Percentiles rank a stretch among this genome's conserved stretches.
Conservation (phyloP, 2,113 vertebrate species). For the Erythrocercus mccallii region DNA sequence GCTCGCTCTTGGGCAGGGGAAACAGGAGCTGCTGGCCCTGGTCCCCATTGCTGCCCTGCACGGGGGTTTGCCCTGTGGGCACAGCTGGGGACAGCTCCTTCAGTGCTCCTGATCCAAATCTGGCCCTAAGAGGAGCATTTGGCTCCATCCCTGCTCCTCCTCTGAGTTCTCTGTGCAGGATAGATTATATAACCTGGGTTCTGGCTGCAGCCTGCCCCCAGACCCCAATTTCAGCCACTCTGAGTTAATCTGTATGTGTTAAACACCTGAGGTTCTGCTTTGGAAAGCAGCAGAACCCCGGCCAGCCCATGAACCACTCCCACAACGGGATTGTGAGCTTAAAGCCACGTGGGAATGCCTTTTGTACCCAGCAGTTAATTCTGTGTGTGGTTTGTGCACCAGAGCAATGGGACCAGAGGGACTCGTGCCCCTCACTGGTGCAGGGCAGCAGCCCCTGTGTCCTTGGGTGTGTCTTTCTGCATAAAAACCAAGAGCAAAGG, state of each 20-base stretch:
- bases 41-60: rapidly evolving
- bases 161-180: neutral
- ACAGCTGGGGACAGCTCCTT: neutral
- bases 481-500: constrained; percentile 4
- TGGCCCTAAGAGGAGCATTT: neutral
- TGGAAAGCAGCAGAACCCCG: neutral
- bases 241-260: rapidly evolving
- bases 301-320: neutral
- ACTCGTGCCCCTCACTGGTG: rapidly evolving
- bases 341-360: neutral
- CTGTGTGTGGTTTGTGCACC: neutral
- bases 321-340: neutral
- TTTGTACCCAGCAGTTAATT: neutral
- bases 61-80: neutral
- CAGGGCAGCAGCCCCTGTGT: neutral
- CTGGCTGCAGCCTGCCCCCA: neutral
- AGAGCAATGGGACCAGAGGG: neutral
- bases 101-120: neutral
- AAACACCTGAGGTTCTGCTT: neutral
- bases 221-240: rapidly evolving
- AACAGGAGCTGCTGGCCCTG: rapidly evolving
- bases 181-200: rapidly evolving
- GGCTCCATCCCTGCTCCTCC: neutral
- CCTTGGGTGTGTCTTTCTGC: neutral
- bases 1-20: neutral